Conservation (phyloP, 2,888 invertebrate genomes). For the Scotopteryx bipunctaria region DNA sequence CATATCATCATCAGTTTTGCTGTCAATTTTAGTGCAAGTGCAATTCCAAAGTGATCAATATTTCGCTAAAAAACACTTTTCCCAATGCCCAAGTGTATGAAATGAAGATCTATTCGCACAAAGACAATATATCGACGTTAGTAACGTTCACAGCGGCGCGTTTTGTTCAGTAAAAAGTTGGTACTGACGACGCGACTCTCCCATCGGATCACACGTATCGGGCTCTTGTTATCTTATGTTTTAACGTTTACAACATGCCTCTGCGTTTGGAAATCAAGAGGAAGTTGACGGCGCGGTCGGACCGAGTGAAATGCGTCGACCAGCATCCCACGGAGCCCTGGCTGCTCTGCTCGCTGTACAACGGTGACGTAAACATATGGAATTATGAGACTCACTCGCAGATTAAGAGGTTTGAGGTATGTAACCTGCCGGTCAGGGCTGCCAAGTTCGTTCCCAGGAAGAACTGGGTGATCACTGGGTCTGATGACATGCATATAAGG, state of each 20-base stretch:
- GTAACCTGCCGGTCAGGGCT: slow-evolving; percentile 97
- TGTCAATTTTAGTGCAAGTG: slow-evolving; percentile 27
- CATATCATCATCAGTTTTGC: slow-evolving; percentile 29
- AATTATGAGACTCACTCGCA: slow-evolving; percentile 97
- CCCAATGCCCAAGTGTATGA: slow-evolving; percentile 25
- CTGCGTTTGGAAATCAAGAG: slow-evolving; percentile 98
- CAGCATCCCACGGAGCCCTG: slow-evolving; percentile 99
- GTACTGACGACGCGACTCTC: slow-evolving; percentile 18
- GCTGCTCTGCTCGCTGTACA: slow-evolving; percentile 99
- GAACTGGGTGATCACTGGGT: slow-evolving; percentile 99
- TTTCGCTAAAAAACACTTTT: slow-evolving; percentile 19
- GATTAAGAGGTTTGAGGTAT: slow-evolving; percentile 94
- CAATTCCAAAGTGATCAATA: slow-evolving; percentile 21
- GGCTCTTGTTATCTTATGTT: slow-evolving; percentile 68
- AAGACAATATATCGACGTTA: slow-evolving; percentile 20
- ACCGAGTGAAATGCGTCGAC: slow-evolving; percentile 99
- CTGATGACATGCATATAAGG: slow-evolving; percentile 97
- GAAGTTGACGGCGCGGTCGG: slow-evolving; percentile 98
- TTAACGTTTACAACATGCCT: slow-evolving; percentile 68
- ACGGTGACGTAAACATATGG: slow-evolving; percentile 99
- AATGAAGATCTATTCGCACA: slow-evolving; percentile 27
- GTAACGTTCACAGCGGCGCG: slow-evolving; percentile 21
- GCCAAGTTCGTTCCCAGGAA: slow-evolving; percentile 98
- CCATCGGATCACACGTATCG: slow-evolving; percentile 27
- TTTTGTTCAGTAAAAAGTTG: slow-evolving; percentile 21